Evolutionary conservation across 2,797 vertebrate species (phyloP), one percentile per base, ranked within the genome.

Genomic region (Catamblyrhynchus diadema): DNA sequence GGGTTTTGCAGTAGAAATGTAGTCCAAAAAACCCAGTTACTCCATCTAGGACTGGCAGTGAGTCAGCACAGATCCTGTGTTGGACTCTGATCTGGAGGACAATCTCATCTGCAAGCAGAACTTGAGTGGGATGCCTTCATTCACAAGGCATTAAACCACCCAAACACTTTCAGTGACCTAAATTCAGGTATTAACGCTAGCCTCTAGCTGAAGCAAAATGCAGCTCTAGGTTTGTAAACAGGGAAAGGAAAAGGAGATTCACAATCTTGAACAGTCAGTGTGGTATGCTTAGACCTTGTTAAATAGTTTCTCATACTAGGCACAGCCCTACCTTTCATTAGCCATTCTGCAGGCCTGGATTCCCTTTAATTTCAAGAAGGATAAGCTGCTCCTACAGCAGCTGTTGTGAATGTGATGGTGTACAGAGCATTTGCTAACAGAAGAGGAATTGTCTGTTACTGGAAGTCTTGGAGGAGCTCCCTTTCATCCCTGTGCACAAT

Each of bases 361-460:
- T 93, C 73, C 70, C 54, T 88, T 84, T 30, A 19, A 53, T 77
- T 89, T 92, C 47, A 35, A 41, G 59, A 90, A 66, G 27, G 54
- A 64, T 79, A 73, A 86, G 35, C 54, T 28, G 33, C 67, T 93
- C 21, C 78, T 93, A 51, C 64, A 90, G 79, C 48, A 91, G 61
- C 44, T 87, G 50, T 27, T 65, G n/a, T 73, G 71, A 92, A 77
- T 82, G 57, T 53, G 82, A 95, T 65, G 48, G n/a, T 70, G 23
- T 60, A 27, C 22, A 83, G 75, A 74, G 51, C 22, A 72, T 82
- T 91, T 33, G 22, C 86, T 95, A 96, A 90, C 65, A 95, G 87
- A 95, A 94, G 90, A 81, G 45, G 56, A 88, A 82, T 86, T 95
- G 74, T 78, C 57, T 73, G 62, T 91, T 79, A 91, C 78, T 90